Base-by-base conservation (phyloP, 2,888 invertebrate genomes). In the Periphyllus acericola region DNA sequence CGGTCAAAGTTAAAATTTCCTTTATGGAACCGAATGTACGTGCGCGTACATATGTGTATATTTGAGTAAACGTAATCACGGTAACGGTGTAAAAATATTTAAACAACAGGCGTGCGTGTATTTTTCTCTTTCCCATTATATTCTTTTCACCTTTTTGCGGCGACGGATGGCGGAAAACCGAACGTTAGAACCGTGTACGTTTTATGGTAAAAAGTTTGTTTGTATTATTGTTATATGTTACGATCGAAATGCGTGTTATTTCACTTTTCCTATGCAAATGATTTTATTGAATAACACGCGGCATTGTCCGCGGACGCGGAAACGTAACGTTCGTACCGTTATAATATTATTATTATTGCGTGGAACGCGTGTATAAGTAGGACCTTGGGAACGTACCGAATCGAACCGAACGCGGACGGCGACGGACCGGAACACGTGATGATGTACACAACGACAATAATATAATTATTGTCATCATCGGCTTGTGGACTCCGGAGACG, bases 371-470 rank as follows among this genome's bases (percentile, higher is more conserved):
- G 36, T 36, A 6, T 36, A 71, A 72, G 52, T 72, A 75, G 46
- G 46, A 68, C 76, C 32, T 84, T 68, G 84, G 29, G 84, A 83
- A 84, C 25, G 76, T 40, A 25, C 46, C 76, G 66, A 76, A 84
- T 84, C 66, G 17, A 84, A 72, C 34, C 40, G 60, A 25, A n/a
- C 66, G 36, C 29, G 40, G 25, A 82, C 55, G 46, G 32, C 14
- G 66, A 84, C 66, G 25, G 46, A 76, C 84, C 76, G 76, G 84
- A 84, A 84, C 75, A 40, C 3, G 14, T 76, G n/a, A 1, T 55
- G 1, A 36, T n/a, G 32, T 21, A 46, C 6, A 46, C 52, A 83
- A 36, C 40, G 75, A 46, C 46, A 11, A 46, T 46, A 11, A 11
- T 46, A 11, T 46, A 46, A 5, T 11, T 46, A 46, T 46, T 46